Base-by-base conservation (phyloP, 2,888 invertebrate species). In the Malacosoma neustria region DNA sequence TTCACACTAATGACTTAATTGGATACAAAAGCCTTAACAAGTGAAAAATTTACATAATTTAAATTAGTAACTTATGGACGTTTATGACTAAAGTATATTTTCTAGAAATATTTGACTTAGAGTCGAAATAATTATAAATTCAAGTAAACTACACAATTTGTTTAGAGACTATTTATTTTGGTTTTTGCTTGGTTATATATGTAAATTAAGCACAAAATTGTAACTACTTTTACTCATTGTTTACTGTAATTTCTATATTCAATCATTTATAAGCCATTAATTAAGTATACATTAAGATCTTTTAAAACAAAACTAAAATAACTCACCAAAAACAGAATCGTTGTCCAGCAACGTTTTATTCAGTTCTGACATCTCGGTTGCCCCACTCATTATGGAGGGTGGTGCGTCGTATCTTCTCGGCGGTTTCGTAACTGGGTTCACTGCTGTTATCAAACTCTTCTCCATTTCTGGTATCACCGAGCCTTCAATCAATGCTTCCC, bases 341-440 rank as follows among this genome's bases (percentile, higher is more conserved):
- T 88, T 91, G 79, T 94, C 94, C 68, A 94, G 87, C 53, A 94
- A 87, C 47, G 92, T 94, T 66, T 92, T 91, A 69, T 94, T 94
- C 45, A 92, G 87, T 67, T 95, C 95, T 41, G 93, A 93, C 76
- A 93, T 91, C 75, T 95, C 94, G 4, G 94, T 93, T 11, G 89
- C 92, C 37, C 92, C 92, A 45, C 90, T 90, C 36, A 89, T 89
- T 13, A 91, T 89, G 4, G 92, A 91, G 7, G 89, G 88, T 13
- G 93, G 92, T 38, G 89, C 89, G 41, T 94, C 93, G 48, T 92
- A 92, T 42, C 93, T 87, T 34, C 94, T 84, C 3, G 94, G 93
- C 0, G 94, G 93, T 61, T 95, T 95, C 40, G 92, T 92, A 11
- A 95, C 92, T 0, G 94, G 94, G 75, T 95, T 94, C 14, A 94